Evolutionary conservation across 2,888 invertebrate species (phyloP).

Genomic region (Congeria kusceri): DNA sequence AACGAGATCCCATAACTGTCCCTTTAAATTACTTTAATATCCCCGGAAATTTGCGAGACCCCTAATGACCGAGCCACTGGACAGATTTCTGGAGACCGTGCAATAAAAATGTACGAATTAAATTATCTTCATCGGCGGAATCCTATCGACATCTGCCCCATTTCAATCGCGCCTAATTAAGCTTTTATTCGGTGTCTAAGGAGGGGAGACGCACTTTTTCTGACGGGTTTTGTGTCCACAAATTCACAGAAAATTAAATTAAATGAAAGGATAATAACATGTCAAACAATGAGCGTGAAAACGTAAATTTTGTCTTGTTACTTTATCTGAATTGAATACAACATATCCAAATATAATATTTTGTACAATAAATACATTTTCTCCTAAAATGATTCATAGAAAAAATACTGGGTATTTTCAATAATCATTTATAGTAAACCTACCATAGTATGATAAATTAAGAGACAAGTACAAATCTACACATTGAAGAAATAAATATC

Average conservation of each 20-base stretch:
- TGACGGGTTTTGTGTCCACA: background rate
- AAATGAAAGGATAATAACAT: slow-evolving; percentile 1
- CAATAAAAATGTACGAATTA: slow-evolving; percentile 55
- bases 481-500: too few relatives aligned
- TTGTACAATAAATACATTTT: too few relatives aligned
- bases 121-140: slow-evolving; percentile 33
- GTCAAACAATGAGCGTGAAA: background rate
- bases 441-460: too few relatives aligned
- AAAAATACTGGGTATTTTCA: too few relatives aligned
- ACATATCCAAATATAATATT: too few relatives aligned
- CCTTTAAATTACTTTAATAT: slow-evolving; percentile 5
- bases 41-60: background rate
- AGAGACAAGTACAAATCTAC: too few relatives aligned
- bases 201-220: background rate
- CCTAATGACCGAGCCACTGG: slow-evolving; percentile 1
- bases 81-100: slow-evolving; percentile 6
- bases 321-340: too few relatives aligned
- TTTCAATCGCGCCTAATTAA: slow-evolving; percentile 43
- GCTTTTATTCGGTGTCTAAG: slow-evolving; percentile 23
- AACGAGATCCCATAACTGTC: slow-evolving; percentile 1
- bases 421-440: too few relatives aligned
- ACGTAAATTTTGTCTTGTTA: background rate
- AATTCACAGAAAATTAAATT: slow-evolving; percentile 9
- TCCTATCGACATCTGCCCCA: slow-evolving; percentile 41
- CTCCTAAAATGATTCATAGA: too few relatives aligned